Evolutionary conservation across 2,113 vertebrate species (phyloP).

Genomic region (Labeo catla): DNA sequence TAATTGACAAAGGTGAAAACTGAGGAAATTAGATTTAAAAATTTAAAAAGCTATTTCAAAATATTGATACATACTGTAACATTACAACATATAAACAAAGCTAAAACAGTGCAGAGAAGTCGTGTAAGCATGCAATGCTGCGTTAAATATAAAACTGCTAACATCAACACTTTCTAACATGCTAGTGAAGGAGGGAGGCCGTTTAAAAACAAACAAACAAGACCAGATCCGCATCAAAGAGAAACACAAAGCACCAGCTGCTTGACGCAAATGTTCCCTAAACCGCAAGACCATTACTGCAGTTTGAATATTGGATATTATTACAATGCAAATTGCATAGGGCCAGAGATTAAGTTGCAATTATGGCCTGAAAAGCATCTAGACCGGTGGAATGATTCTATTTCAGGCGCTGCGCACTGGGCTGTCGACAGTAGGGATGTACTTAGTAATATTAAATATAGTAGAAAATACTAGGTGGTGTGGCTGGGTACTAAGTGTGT

Average conservation of each 20-base stretch:
- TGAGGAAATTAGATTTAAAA: neutral
- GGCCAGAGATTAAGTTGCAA: slow-evolving; percentile 62
- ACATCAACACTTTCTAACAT: neutral
- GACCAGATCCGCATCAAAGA: slow-evolving; percentile 46
- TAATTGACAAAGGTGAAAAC: too few species aligned
- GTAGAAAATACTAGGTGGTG: slow-evolving; percentile 36
- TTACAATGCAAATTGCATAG: slow-evolving; percentile 61
- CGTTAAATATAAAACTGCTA: neutral
- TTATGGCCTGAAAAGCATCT: slow-evolving; percentile 58
- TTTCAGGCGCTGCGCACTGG: slow-evolving; percentile 40
- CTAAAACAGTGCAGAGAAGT: neutral
- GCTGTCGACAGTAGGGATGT: slow-evolving; percentile 28
- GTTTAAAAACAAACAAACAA: neutral
- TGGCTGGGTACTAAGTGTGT: neutral
- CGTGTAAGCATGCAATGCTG: neutral
- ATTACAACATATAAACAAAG: neutral
- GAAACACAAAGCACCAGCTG: slow-evolving; percentile 48
- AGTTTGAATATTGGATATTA: slow-evolving; percentile 61
- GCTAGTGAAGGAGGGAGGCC: neutral
- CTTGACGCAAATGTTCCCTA: slow-evolving; percentile 51
- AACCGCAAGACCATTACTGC: slow-evolving; percentile 55
- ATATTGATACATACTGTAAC: neutral
- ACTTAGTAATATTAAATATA: slow-evolving; percentile 53
- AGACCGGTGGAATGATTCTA: slow-evolving; percentile 48
- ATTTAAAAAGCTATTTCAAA: neutral